phyloP scores from a whole-genome alignment of 2,797 vertebrate genomes.

The Malacoraja senta region DNA sequence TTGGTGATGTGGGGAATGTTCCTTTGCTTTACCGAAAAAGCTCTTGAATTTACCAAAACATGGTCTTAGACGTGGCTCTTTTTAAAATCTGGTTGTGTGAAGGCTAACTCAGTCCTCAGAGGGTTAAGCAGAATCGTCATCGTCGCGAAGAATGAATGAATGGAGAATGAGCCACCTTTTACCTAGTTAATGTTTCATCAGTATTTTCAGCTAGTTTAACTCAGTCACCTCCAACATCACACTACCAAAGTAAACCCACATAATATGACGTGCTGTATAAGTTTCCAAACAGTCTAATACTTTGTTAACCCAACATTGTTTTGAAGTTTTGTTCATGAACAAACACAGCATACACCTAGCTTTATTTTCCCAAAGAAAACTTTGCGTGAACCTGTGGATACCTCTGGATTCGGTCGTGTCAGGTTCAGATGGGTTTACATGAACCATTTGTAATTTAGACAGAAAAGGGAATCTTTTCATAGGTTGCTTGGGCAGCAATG shows the following conservation, averaged over 20 bases:
- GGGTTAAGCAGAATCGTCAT: constrained; percentile 7
- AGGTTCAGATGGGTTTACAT: neutral
- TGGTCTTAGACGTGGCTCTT: neutral
- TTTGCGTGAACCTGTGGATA: neutral
- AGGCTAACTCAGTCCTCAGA: constrained; percentile 27
- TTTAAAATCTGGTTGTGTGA: neutral
- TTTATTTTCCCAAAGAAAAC: constrained; percentile 8
- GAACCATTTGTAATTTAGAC: constrained; percentile 12
- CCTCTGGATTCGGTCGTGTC: neutral
- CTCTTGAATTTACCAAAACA: neutral
- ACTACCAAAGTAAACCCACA: constrained; percentile 17
- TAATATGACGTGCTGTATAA: constrained; percentile 36
- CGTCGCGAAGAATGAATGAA: neutral
- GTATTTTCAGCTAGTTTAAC: constrained; percentile 34
- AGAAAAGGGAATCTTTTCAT: neutral
- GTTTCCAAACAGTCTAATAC: constrained; percentile 35
- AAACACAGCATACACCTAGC: constrained; percentile 9
- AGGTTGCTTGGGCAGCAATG: constrained; percentile 2
- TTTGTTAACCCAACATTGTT: constrained; percentile 25
- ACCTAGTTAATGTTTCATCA: constrained; percentile 18
- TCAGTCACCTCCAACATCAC: constrained; percentile 31
- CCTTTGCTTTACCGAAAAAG: neutral
- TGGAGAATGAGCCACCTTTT: constrained; percentile 24
- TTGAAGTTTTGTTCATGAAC: constrained; percentile 33
- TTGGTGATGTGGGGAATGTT: neutral